Conservation (phyloP, 2,113 vertebrate species). For the Empidonax alnorum region DNA sequence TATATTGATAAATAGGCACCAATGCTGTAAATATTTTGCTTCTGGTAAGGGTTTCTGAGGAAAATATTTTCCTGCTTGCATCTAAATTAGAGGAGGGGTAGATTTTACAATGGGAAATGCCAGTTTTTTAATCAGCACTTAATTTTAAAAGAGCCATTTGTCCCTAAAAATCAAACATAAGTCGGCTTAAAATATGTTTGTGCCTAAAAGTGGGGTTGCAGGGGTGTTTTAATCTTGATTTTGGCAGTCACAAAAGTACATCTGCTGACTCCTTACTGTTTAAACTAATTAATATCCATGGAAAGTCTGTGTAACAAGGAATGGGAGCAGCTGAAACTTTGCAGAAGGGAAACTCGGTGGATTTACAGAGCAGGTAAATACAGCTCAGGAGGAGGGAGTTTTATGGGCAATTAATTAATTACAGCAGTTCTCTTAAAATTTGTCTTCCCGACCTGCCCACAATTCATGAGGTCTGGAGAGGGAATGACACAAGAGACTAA, state of each 20-base stretch:
- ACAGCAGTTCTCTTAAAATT: no score
- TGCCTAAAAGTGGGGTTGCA: background rate
- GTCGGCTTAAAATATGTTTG: background rate
- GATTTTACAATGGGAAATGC: background rate
- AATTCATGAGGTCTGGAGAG: background rate
- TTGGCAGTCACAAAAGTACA: background rate
- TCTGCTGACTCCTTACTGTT: background rate
- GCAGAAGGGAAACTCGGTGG: rapidly evolving
- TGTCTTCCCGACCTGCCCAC: no score
- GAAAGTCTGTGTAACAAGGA: rapidly evolving
- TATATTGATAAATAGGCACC: background rate
- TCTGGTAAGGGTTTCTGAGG: background rate
- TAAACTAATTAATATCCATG: rapidly evolving
- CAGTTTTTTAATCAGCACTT: background rate
- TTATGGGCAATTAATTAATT: background rate
- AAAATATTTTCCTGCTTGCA: background rate
- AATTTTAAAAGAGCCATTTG: background rate
- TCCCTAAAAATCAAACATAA: background rate
- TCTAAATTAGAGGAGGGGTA: background rate
- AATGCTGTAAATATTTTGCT: background rate
- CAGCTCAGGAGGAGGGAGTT: background rate
- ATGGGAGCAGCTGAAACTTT: rapidly evolving
- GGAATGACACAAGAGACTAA: rapidly evolving
- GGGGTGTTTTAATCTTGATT: background rate
- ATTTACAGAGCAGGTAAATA: background rate